These are phyloP conservation scores for Stegana nigrithorax DNA, from an alignment of 2,888 invertebrate genomes.

Conservation along the genomic window DNA sequence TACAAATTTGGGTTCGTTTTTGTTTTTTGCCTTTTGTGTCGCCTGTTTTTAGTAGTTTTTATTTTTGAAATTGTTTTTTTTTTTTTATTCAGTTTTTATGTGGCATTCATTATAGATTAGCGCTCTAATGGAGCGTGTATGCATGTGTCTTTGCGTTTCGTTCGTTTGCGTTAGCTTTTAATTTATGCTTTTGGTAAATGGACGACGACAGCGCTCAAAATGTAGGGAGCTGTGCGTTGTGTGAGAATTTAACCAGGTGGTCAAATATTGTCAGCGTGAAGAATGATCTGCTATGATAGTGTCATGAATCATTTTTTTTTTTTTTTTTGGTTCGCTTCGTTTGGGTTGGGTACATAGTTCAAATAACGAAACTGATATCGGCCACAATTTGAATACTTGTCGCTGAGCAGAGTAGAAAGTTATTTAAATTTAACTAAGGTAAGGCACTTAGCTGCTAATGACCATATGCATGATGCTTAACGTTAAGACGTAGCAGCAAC, in stretches of 20 bases:
- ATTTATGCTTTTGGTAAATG: constrained; percentile 6
- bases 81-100: neutral
- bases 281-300: neutral
- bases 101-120: neutral
- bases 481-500: too few relatives aligned
- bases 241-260: constrained; percentile 8
- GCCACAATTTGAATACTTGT: too few relatives aligned
- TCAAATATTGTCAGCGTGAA: neutral
- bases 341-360: too few relatives aligned
- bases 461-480: too few relatives aligned
- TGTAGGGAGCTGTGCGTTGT: neutral
- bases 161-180: constrained; percentile 4
- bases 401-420: too few relatives aligned
- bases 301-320: neutral
- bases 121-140: constrained; percentile 15
- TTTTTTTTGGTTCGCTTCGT: neutral
- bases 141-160: neutral
- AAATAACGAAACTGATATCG: too few relatives aligned
- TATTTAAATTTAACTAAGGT: too few relatives aligned
- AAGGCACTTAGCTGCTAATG: too few relatives aligned
- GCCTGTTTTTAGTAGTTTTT: neutral
- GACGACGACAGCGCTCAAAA: neutral
- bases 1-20: constrained; percentile 57
- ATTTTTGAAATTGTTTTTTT: neutral
- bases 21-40: constrained; percentile 29